These are phyloP conservation scores for Amphilophus citrinellus DNA, from an alignment of 2,113 vertebrate genomes.

Conservation along the genomic window DNA sequence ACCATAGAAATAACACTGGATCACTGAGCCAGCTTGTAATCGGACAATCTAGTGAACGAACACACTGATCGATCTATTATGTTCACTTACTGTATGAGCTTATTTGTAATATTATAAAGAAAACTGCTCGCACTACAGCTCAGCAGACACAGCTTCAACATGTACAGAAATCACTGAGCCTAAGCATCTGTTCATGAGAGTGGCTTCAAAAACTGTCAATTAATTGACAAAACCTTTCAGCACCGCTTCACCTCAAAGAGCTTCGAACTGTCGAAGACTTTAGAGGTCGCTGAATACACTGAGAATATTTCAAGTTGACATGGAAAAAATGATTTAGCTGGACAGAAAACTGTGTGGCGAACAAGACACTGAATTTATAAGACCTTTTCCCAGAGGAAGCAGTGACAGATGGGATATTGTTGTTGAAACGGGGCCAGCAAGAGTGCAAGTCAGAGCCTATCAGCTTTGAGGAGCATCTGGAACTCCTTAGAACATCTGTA, in stretches of 20 bases:
- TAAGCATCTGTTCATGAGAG: neutral
- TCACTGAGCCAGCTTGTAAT: neutral
- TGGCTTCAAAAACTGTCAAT: neutral
- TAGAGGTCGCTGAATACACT: conserved; percentile 3
- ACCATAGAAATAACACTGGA: neutral
- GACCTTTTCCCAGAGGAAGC: conserved; percentile 56
- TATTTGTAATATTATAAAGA: neutral
- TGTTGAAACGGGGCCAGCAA: conserved; percentile 56
- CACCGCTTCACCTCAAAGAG: neutral
- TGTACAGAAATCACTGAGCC: neutral
- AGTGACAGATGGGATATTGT: conserved; percentile 69
- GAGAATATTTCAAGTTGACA: conserved; percentile 8
- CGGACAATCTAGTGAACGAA: neutral
- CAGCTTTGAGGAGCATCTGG: conserved; percentile 71
- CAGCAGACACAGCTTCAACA: neutral
- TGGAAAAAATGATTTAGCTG: conserved; percentile 25
- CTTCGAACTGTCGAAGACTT: neutral
- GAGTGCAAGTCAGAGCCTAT: conserved; percentile 58
- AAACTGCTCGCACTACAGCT: neutral
- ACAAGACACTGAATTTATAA: conserved; percentile 44
- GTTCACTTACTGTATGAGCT: neutral
- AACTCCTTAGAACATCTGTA: conserved; percentile 73
- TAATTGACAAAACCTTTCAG: neutral
- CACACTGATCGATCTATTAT: neutral
- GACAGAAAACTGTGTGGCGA: conserved; percentile 24